Percentiles rank a stretch among this genome's conserved stretches.
Conservation (phyloP, 2,797 vertebrate species). For the Chrysolophus pictus region DNA sequence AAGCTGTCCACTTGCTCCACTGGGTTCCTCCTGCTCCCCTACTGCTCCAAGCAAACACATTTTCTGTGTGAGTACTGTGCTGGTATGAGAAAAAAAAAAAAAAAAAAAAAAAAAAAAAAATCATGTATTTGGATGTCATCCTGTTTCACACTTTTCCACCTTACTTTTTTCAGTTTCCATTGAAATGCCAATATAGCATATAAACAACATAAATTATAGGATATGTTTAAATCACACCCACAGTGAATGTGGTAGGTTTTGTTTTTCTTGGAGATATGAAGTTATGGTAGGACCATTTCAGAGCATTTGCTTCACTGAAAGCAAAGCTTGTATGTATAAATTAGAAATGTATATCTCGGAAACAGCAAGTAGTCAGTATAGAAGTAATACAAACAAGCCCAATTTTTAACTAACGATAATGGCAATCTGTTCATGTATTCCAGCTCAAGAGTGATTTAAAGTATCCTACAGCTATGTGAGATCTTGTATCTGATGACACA, state of each 20-base stretch:
- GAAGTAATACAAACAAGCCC: not conserved
- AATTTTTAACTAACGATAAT: not conserved
- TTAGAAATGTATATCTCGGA: not conserved
- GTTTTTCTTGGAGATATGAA: not conserved
- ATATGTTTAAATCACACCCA: not conserved
- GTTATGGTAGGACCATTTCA: not conserved
- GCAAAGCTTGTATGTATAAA: not conserved
- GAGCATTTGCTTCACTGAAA: not conserved
- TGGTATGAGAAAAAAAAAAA: not conserved
- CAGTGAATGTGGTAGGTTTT: not conserved
- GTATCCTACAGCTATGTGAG: not conserved
- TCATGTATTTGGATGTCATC: not conserved
- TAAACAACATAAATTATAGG: not conserved
- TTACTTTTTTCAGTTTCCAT: not conserved
- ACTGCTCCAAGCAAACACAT: not conserved
- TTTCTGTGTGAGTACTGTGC: not conserved
- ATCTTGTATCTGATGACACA: not conserved
- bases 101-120: not conserved
- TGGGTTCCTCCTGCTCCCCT: not conserved
- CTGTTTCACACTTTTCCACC: not conserved
- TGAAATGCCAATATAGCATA: not conserved
- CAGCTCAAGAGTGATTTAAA: not conserved
- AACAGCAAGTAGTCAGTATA: not conserved
- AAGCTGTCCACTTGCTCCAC: not conserved
- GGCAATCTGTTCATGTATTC: not conserved